Base-by-base conservation (phyloP, 2,888 invertebrate genomes). In the Apotomis capreana region DNA sequence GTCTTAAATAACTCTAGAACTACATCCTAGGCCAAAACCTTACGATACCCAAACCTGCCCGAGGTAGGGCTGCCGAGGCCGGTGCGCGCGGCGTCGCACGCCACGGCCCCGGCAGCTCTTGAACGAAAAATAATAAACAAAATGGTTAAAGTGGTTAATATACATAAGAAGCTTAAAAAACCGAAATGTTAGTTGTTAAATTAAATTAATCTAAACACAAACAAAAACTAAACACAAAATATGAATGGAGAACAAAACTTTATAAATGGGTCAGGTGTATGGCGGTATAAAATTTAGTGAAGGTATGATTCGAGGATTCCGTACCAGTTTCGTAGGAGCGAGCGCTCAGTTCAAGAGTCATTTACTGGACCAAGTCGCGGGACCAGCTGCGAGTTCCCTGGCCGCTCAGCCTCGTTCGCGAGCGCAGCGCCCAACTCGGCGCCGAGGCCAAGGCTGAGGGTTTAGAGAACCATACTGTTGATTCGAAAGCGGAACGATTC, bases 21-120 rank as follows among this genome's bases (percentile, higher is more conserved):
- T 93, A 93, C 86, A 92, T 89, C 90, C 93, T 93, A 93, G 93
- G 93, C 94, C 93, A 93, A 87, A 92, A 90, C 93, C 92, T 92
- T 92, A 91, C 91, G 86, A 88, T 92, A 93, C 93, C 94, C 91
- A 89, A 90, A 93, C 93, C 93, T 93, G 93, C 93, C 94, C 94
- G 89, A 89, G 88, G 82, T 83, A 87, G 89, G 88, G 88, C 82
- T 84, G 89, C 87, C 81, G 80, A 87, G 85, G 82, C 78, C 52
- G 63, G 51, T 26, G 26, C 36, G 68, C 62, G 52, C 15, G 49
- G 49, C 49, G 49, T 52, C 15, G 40, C 68, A 13, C 60, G 44
- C 64, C 8, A 40, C 57, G 61, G 64, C 61, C 69, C 61, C 52
- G 65, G 55, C 58, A 68, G 68, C 68, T 58, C 72, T 44, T 64